A percentile compares a stretch with the other conserved stretches of the same genome.
phyloP scores from a whole-genome alignment of 2,113 vertebrate species.

The Ginglymostoma cirratum region DNA sequence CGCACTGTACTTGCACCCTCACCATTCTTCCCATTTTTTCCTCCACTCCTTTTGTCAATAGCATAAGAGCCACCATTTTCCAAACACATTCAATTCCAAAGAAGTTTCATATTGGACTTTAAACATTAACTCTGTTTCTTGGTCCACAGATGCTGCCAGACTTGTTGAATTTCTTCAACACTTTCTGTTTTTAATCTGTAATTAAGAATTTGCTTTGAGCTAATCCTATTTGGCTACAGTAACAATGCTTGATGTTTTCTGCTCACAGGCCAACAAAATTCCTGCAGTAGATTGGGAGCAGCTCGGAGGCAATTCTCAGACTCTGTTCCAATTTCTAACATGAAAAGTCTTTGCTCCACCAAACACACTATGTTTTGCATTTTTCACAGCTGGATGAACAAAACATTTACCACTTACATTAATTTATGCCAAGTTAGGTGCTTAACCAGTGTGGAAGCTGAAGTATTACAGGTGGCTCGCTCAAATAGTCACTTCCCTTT shows the following conservation, averaged over 20 bases:
- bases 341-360: background rate
- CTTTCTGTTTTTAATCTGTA: no score
- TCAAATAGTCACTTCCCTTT: background rate
- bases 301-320: background rate
- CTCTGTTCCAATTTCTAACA: background rate
- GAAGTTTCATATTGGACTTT: no score
- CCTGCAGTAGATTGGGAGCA: background rate
- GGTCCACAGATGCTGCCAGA: no score
- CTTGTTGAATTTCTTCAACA: no score
- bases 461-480: background rate
- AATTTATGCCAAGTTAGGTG: background rate
- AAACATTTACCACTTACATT: background rate
- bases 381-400: background rate
- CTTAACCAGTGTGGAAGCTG: background rate
- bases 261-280: background rate
- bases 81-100: no score
- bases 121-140: no score
- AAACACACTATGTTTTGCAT: background rate
- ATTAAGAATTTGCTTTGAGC: background rate
- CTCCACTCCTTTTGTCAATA: no score
- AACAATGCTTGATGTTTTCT: background rate
- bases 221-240: background rate
- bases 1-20: no score
- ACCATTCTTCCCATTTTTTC: no score
- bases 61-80: no score